A percentile compares a stretch with the other conserved stretches of the same genome.
These are phyloP conservation scores for Cherax quadricarinatus DNA, from an alignment of 1,140 invertebrate species.

Conservation along the genomic window DNA sequence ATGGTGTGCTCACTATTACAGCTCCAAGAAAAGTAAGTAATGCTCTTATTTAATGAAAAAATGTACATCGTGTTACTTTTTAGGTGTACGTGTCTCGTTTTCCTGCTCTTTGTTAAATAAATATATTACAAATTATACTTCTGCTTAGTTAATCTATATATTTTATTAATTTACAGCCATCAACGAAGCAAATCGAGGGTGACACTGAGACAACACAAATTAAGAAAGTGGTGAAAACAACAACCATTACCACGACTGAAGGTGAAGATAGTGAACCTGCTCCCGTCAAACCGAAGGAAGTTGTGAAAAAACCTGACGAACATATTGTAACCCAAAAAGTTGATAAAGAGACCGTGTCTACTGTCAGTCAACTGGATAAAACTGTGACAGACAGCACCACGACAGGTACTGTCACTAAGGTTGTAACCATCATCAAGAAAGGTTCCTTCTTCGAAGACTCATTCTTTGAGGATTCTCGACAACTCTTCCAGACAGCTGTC, in stretches of 20 bases:
- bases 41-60: not conserved
- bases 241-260: conserved; percentile 11
- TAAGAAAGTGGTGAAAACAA: conserved; percentile 10
- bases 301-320: not conserved
- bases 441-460: conserved; percentile 56
- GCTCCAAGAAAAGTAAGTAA: conserved; percentile 27
- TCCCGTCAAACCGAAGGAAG: conserved; percentile 1
- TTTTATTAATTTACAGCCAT: not conserved
- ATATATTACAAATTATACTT: no score
- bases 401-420: not conserved
- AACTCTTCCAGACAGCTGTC: conserved; percentile 50
- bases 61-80: no score
- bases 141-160: not conserved
- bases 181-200: not conserved
- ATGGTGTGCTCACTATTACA: conserved; percentile 46
- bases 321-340: not conserved
- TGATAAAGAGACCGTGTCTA: not conserved
- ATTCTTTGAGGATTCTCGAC: conserved; percentile 53
- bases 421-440: conserved; percentile 40
- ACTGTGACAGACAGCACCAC: not conserved
- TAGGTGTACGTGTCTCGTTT: no score
- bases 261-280: not conserved
- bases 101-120: no score
- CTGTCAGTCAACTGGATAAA: not conserved
- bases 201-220: not conserved